Evolutionary conservation across 2,888 invertebrate species (phyloP).

Genomic region (Falcaria lacertinaria): DNA sequence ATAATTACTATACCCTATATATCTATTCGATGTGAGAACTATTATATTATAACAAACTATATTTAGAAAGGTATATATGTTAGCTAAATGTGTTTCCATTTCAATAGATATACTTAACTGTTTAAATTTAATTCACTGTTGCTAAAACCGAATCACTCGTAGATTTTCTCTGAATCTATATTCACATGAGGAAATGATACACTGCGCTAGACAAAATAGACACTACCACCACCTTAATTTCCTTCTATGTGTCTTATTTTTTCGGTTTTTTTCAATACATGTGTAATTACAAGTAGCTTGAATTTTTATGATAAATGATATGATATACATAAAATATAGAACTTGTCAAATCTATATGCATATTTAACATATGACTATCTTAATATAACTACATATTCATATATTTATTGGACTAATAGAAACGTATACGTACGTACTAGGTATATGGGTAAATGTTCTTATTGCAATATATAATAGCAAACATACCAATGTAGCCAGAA

Average conservation of each 20-base stretch:
- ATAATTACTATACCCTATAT: neutral
- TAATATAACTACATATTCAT: constrained; percentile 2
- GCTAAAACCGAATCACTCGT: no score
- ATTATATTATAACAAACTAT: neutral
- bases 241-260: no score
- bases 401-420: constrained; percentile 1
- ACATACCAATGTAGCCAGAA: neutral
- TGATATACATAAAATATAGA: no score
- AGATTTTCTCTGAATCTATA: no score
- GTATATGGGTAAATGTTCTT: neutral
- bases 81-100: constrained; percentile 12
- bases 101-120: constrained; percentile 9
- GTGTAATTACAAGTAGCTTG: no score
- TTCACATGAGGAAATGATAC: no score
- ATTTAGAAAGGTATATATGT: neutral
- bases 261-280: no score
- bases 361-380: neutral
- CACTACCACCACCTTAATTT: no score
- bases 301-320: no score
- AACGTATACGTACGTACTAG: neutral
- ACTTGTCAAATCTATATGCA: no score
- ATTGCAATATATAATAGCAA: neutral
- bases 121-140: no score
- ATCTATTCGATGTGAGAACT: constrained; percentile 2
- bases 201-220: no score